Conservation (phyloP, 1,140 invertebrate species). For the Sinella curviseta region DNA sequence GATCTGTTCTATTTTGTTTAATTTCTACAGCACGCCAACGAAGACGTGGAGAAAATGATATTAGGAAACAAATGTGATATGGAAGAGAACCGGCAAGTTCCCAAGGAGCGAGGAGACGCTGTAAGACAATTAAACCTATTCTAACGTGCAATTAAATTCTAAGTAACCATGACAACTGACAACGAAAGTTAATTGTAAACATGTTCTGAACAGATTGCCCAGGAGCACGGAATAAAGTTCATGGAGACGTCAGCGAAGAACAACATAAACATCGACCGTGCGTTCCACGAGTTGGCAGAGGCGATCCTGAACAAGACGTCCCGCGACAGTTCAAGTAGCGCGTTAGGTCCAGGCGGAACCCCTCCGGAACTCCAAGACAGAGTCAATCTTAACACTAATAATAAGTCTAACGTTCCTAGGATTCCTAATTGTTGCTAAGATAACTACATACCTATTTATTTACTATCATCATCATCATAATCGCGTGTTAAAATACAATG, state of each 20-base stretch:
- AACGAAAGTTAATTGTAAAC: neutral
- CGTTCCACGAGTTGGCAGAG: constrained; percentile 94
- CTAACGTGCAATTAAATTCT: neutral
- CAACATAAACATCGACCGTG: constrained; percentile 95
- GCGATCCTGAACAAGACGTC: constrained; percentile 86
- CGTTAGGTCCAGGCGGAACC: constrained; percentile 56
- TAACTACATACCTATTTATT: no score
- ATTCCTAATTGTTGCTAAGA: constrained; percentile 58
- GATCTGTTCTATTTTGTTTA: constrained; percentile 41
- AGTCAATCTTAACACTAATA: constrained; percentile 64
- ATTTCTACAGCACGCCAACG: constrained; percentile 89
- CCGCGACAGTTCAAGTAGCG: constrained; percentile 19
- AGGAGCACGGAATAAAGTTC: constrained; percentile 95
- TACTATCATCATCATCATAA: no score
- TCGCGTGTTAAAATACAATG: no score
- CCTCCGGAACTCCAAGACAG: constrained; percentile 66
- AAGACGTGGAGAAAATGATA: constrained; percentile 99
- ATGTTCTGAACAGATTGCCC: constrained; percentile 80
- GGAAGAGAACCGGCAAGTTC: constrained; percentile 93
- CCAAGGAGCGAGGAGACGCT: constrained; percentile 81
- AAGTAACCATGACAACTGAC: neutral
- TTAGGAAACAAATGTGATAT: constrained; percentile 99
- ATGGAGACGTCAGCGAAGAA: constrained; percentile 99
- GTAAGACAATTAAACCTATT: no score
- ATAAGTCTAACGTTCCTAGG: constrained; percentile 54